Percentiles rank a stretch among this genome's conserved stretches.
Evolutionary conservation across 2,888 invertebrate genomes (phyloP).

Genomic region (Sminthurides aquaticus): DNA sequence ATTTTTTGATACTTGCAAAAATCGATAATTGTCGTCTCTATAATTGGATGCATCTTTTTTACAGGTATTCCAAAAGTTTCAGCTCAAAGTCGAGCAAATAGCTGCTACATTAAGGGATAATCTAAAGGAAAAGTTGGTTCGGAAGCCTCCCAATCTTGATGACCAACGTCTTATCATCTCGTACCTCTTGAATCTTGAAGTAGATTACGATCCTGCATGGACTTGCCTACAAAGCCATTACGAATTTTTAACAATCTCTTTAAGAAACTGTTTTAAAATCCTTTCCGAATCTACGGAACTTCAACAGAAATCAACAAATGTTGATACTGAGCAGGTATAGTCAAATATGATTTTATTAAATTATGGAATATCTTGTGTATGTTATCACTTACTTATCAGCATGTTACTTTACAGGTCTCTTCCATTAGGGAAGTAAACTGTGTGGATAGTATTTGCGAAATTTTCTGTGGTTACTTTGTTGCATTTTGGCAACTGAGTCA

Average conservation of each 20-base stretch:
- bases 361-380: slow-evolving; percentile 5
- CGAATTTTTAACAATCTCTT: slow-evolving; percentile 63
- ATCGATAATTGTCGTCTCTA: not conserved
- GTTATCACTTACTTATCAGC: slow-evolving; percentile 2
- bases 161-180: slow-evolving; percentile 44
- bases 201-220: slow-evolving; percentile 89
- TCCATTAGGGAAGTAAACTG: slow-evolving; percentile 66
- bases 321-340: not conserved
- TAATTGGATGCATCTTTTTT: slow-evolving; percentile 8
- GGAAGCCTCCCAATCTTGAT: slow-evolving; percentile 59
- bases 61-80: slow-evolving; percentile 75
- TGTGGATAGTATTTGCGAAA: slow-evolving; percentile 69
- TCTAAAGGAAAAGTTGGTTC: slow-evolving; percentile 72
- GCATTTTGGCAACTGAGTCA: slow-evolving; percentile 94
- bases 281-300: not conserved
- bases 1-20: not conserved
- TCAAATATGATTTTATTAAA: not conserved
- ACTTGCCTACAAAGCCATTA: slow-evolving; percentile 79
- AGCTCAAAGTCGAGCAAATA: slow-evolving; percentile 83
- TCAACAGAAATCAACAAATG: not conserved
- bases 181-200: slow-evolving; percentile 66
- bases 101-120: slow-evolving; percentile 73
- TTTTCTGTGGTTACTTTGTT: slow-evolving; percentile 68
- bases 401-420: slow-evolving; percentile 31
- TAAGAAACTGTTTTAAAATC: slow-evolving; percentile 49